Conservation (phyloP, 2,888 invertebrate genomes). For the Mythimna vitellina region DNA sequence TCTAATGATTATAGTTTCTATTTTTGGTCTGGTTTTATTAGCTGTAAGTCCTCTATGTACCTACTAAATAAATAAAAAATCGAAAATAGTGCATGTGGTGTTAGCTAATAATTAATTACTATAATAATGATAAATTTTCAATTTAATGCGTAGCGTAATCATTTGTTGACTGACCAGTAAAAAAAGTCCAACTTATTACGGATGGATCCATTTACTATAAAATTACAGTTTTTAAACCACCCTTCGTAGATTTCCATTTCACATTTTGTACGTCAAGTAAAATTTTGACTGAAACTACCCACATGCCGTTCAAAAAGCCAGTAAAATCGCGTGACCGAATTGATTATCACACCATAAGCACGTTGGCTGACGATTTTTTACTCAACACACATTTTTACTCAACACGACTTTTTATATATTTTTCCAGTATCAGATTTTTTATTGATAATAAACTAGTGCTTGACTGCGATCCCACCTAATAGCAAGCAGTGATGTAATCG, state of each 20-base stretch:
- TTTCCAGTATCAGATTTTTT: slow-evolving; percentile 14
- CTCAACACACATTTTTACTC: slow-evolving; percentile 66
- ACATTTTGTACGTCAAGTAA: slow-evolving; percentile 4
- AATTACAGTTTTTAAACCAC: background rate
- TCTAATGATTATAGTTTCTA: too few relatives aligned
- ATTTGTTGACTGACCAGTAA: too few relatives aligned
- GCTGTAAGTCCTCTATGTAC: too few relatives aligned
- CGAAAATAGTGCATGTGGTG: too few relatives aligned
- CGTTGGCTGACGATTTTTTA: slow-evolving; percentile 66
- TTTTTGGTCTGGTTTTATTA: too few relatives aligned
- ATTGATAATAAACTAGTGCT: too few relatives aligned
- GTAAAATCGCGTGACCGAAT: slow-evolving; percentile 75
- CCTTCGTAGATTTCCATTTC: background rate
- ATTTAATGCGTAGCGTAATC: background rate
- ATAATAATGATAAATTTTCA: background rate
- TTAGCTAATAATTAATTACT: too few relatives aligned
- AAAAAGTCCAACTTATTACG: background rate
- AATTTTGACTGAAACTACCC: slow-evolving; percentile 19
- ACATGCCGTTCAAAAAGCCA: slow-evolving; percentile 45
- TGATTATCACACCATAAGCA: slow-evolving; percentile 81
- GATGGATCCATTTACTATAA: background rate
- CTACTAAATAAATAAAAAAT: too few relatives aligned
- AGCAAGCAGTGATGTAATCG: too few relatives aligned
- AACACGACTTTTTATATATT: slow-evolving; percentile 6
- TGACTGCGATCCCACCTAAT: too few relatives aligned